Conservation (phyloP, 2,888 invertebrate genomes). For the Xanthorhoe designata region DNA sequence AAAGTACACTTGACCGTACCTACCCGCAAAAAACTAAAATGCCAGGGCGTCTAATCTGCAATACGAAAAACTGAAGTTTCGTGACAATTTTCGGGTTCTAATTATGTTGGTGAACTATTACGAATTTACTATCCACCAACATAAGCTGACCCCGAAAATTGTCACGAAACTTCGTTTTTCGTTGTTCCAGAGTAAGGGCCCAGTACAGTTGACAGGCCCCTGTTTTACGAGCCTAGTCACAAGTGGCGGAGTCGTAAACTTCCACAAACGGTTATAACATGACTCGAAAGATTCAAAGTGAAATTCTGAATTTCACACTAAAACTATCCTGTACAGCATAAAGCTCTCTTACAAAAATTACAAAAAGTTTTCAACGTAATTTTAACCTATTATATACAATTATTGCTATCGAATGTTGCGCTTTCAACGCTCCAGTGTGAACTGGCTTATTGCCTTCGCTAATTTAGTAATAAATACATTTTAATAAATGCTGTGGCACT, state of each 20-base stretch:
- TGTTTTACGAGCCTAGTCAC: slow-evolving; percentile 61
- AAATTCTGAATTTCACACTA: slow-evolving; percentile 82
- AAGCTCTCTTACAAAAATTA: slow-evolving; percentile 84
- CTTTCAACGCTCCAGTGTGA: slow-evolving; percentile 77
- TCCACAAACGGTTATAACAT: slow-evolving; percentile 58
- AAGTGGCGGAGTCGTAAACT: slow-evolving; percentile 62
- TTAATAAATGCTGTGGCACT: slow-evolving; percentile 50
- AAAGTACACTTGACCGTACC: slow-evolving; percentile 13
- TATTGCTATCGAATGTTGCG: slow-evolving; percentile 83
- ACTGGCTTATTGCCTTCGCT: slow-evolving; percentile 76
- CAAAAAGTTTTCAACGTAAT: slow-evolving; percentile 80
- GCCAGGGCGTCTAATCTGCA: no score
- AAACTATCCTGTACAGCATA: slow-evolving; percentile 78
- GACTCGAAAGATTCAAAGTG: slow-evolving; percentile 70
- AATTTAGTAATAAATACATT: slow-evolving; percentile 60
- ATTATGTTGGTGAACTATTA: no score
- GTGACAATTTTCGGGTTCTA: no score
- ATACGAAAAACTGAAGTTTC: no score
- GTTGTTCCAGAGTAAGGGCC: no score
- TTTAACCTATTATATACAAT: slow-evolving; percentile 84
- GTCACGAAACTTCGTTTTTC: no score
- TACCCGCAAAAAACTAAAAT: slow-evolving; percentile 37
- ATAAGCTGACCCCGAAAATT: no score
- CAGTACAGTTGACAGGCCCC: slow-evolving; percentile 46
- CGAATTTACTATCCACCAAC: no score